Conservation (phyloP, 2,888 invertebrate species). For the Ceramica pisi region DNA sequence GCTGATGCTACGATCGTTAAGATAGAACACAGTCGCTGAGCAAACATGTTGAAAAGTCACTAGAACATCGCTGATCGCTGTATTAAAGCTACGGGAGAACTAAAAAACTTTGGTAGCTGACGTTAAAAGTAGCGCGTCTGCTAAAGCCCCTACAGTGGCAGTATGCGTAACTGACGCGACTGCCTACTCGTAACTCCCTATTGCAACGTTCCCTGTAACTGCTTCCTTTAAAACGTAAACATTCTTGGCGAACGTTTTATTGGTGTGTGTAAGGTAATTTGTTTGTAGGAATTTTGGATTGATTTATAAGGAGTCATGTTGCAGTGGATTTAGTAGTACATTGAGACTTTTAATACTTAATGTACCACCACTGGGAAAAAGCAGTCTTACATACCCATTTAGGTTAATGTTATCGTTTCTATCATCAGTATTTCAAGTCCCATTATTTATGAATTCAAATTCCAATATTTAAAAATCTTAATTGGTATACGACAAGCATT, state of each 20-base stretch:
- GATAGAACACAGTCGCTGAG: neutral
- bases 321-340: constrained; percentile 4
- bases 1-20: neutral
- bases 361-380: neutral
- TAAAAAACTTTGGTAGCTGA: neutral
- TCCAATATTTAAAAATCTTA: constrained; percentile 23
- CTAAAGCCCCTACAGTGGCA: constrained; percentile 55
- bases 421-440: constrained; percentile 6
- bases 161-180: constrained; percentile 75
- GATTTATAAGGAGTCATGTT: constrained; percentile 27
- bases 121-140: constrained; percentile 18
- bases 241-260: constrained; percentile 51
- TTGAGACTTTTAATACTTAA: constrained; percentile 3
- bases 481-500: constrained; percentile 29
- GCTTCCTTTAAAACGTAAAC: constrained; percentile 54
- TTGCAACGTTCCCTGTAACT: constrained; percentile 64
- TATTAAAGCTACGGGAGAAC: neutral
- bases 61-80: neutral
- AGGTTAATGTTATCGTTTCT: neutral
- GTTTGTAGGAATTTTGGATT: constrained; percentile 36
- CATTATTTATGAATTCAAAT: constrained; percentile 11
- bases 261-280: constrained; percentile 43
- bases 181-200: constrained; percentile 65
- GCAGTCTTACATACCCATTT: neutral
- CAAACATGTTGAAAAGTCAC: neutral